phyloP scores from a whole-genome alignment of 1,140 invertebrate species.

The Schmidtea mediterranea region DNA sequence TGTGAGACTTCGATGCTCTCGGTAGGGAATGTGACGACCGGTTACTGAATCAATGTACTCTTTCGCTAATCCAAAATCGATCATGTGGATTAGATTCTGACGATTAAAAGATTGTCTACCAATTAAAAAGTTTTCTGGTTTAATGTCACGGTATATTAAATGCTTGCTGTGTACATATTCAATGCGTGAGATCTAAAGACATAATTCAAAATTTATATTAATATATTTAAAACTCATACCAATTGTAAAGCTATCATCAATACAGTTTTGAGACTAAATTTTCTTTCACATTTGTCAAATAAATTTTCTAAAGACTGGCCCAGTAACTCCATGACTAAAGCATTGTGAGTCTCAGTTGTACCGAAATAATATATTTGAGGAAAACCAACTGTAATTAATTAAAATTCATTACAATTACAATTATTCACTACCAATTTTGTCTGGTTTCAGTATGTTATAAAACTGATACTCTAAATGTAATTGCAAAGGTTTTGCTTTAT shows the following conservation, averaged over 20 bases:
- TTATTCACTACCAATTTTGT: neutral
- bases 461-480: constrained; percentile 99
- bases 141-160: constrained; percentile 95
- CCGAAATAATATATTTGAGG: constrained; percentile 98
- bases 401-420: neutral
- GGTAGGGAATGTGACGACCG: constrained; percentile 94
- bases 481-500: constrained; percentile 99
- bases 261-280: constrained; percentile 93
- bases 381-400: constrained; percentile 50
- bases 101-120: constrained; percentile 83
- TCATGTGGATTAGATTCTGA: constrained; percentile 94
- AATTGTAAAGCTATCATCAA: constrained; percentile 91
- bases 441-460: constrained; percentile 89
- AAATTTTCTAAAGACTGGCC: constrained; percentile 94
- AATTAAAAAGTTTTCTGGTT: constrained; percentile 98
- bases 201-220: neutral
- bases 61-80: constrained; percentile 96
- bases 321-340: constrained; percentile 92
- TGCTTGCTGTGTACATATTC: constrained; percentile 97
- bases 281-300: constrained; percentile 89
- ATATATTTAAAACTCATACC: constrained; percentile 53
- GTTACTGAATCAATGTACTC: constrained; percentile 97
- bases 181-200: constrained; percentile 39
- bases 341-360: constrained; percentile 95
- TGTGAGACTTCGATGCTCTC: constrained; percentile 96